phyloP scores from a whole-genome alignment of 2,113 vertebrate genomes.

The Sciurus niger region DNA sequence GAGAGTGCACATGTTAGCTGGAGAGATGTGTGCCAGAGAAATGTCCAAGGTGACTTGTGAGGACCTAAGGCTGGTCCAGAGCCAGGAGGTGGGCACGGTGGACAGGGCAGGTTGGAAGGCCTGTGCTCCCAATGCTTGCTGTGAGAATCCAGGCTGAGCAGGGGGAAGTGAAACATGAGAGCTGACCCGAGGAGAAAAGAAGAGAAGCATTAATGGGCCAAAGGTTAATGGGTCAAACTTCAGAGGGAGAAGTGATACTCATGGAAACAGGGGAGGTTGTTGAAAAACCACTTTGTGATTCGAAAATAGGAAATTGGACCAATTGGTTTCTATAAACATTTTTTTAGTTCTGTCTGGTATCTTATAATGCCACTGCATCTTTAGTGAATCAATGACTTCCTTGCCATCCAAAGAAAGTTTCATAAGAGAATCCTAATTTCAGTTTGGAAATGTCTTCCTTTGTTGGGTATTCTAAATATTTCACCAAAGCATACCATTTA shows the following conservation, averaged over 20 bases:
- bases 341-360: conserved; percentile 1
- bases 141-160: not conserved
- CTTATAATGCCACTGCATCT: not conserved
- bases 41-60: conserved; percentile 1
- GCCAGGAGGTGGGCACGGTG: not conserved
- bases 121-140: not conserved
- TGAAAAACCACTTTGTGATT: conserved; percentile 35
- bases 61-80: not conserved
- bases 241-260: not conserved
- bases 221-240: conserved; percentile 13
- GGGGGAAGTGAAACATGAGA: not conserved
- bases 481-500: not conserved
- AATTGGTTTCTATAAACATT: conserved; percentile 9
- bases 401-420: not conserved
- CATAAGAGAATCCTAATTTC: not conserved
- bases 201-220: not conserved
- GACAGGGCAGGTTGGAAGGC: not conserved
- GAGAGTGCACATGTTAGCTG: not conserved
- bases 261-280: not conserved
- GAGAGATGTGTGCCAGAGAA: not conserved
- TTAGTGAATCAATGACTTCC: not conserved
- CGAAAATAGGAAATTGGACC: not conserved
- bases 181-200: not conserved
- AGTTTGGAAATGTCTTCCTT: conserved; percentile 44
- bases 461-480: not conserved